Percentiles rank a stretch among this genome's conserved stretches.
Conservation (phyloP, 1,140 invertebrate genomes). For the Drosophila jambulina region DNA sequence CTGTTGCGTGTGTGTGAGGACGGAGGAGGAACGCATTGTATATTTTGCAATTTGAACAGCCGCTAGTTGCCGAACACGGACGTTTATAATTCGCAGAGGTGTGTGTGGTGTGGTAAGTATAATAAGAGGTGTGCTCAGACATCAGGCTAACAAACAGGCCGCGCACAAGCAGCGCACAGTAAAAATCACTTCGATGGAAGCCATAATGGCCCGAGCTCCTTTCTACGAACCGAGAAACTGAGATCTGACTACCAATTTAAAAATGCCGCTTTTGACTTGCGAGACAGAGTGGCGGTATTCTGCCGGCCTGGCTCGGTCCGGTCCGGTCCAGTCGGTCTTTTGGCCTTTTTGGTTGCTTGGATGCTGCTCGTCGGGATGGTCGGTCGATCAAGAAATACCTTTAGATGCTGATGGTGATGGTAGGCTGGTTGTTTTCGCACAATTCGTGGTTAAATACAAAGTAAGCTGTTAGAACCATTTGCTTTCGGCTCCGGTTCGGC, state of each 20-base stretch:
- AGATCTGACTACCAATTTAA: slow-evolving; percentile 82
- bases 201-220: slow-evolving; percentile 81
- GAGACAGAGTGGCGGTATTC: slow-evolving; percentile 78
- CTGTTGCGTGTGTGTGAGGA: slow-evolving; percentile 56
- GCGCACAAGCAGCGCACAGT: slow-evolving; percentile 74
- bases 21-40: slow-evolving; percentile 80
- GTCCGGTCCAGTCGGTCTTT: slow-evolving; percentile 1
- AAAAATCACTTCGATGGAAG: slow-evolving; percentile 82
- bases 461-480: slow-evolving; percentile 50
- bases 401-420: slow-evolving; percentile 55
- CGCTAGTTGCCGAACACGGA: slow-evolving; percentile 77
- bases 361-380: slow-evolving; percentile 14
- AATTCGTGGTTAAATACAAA: slow-evolving; percentile 51
- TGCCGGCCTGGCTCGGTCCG: slow-evolving; percentile 8
- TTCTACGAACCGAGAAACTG: slow-evolving; percentile 81
- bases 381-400: slow-evolving; percentile 55
- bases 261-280: slow-evolving; percentile 81
- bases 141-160: slow-evolving; percentile 81
- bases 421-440: slow-evolving; percentile 55
- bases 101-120: slow-evolving; percentile 68
- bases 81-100: slow-evolving; percentile 69
- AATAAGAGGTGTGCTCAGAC: slow-evolving; percentile 81
- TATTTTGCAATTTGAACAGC: slow-evolving; percentile 82
- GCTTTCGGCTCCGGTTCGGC: slow-evolving; percentile 15
- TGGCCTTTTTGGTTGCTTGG: slow-evolving; percentile 21